These are phyloP conservation scores for Scelioninae gen. 1 DNA, from an alignment of 2,888 invertebrate species.

Conservation along the genomic window DNA sequence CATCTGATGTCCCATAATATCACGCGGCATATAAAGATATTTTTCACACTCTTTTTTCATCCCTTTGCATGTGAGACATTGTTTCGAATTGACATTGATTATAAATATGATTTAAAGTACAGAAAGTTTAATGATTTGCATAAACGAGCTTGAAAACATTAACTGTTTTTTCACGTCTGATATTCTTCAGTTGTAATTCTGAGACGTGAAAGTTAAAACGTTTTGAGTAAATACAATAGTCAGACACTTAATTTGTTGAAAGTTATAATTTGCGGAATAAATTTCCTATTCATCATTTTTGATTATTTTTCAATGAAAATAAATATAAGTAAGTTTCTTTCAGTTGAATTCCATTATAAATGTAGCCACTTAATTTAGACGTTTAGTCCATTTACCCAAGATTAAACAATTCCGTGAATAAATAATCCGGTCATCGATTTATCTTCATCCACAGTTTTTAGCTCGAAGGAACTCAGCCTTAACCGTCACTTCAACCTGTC, in stretches of 20 bases:
- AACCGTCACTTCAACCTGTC: constrained; percentile 2
- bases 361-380: no score
- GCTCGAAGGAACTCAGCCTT: neutral
- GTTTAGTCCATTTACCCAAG: no score
- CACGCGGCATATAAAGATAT: neutral
- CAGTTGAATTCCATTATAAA: neutral
- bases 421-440: neutral
- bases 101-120: constrained; percentile 32
- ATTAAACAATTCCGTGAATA: neutral
- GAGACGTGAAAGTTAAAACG: no score
- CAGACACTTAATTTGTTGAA: no score
- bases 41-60: no score
- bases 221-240: no score
- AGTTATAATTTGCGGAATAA: no score
- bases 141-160: constrained; percentile 28
- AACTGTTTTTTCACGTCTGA: neutral
- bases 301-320: no score
- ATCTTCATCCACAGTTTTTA: no score
- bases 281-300: no score
- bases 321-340: no score
- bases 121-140: constrained; percentile 43
- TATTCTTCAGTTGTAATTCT: no score
- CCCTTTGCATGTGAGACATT: constrained; percentile 9
- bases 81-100: constrained; percentile 23
- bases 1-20: neutral